Evolutionary conservation across 2,888 invertebrate species (phyloP), one percentile per base, ranked within the genome.

Genomic region (Rhagonycha lutea): DNA sequence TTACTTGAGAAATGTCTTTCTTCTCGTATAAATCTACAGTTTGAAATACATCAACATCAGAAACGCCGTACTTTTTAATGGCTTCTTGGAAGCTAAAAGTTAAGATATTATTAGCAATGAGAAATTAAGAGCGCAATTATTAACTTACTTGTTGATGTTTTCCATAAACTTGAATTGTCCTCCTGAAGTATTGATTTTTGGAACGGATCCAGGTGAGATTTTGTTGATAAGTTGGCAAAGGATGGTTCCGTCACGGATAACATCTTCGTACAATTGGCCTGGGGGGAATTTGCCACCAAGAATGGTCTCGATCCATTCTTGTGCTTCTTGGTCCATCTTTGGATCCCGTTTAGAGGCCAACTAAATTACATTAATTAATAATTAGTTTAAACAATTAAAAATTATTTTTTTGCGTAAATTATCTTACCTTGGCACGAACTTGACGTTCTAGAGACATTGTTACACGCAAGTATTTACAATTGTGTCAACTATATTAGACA

Each of bases 121-220:
- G 2, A 26, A 24, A 0, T 69, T 23, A 60, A 23, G 11, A 8
- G 14, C 3, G 14, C 0, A n/a, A n/a, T 12, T 24, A 89, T 83
- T 77, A 29, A 89, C 93, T 91, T 87, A 98, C 94, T 93, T 91
- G 90, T 96, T 97, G 88, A 99, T 97, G 91, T 99, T 99, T 89
- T 99, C 99, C 99, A 99, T 99, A 94, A 99, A 94, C 88, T 98
- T 99, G 93, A 99, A 99, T 87, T 98, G 98, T 87, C 98, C 98
- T 83, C 98, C 98, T 68, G 94, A 92, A 82, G 94, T 92, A 91
- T 99, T 98, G 89, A 99, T 94, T 89, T 98, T 98, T 86, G 92
- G 86, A 78, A 98, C 90, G 80, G 95, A 90, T 83, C 97, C 97
- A 68, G 99, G 98, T 81, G 92, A 89, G 83, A 99, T 89, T 87